Evolutionary conservation across 2,113 vertebrate genomes (phyloP).

Genomic region (Garra rufa): DNA sequence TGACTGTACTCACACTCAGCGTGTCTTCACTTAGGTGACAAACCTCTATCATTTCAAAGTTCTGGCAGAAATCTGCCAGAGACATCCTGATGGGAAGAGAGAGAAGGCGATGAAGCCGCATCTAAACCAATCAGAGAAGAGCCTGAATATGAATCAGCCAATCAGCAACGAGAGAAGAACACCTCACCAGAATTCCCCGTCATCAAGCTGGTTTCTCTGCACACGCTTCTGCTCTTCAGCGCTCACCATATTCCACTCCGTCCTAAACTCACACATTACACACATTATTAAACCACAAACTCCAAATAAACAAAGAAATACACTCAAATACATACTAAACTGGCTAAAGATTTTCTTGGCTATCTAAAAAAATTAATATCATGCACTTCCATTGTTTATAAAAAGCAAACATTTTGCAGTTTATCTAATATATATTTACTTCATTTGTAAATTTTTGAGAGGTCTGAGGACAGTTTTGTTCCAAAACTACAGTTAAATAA

Average conservation of each 20-base stretch:
- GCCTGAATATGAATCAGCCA: background rate
- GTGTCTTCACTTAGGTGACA: slow-evolving; percentile 72
- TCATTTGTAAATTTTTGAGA: background rate
- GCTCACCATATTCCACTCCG: slow-evolving; percentile 55
- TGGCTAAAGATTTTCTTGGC: background rate
- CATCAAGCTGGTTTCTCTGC: slow-evolving; percentile 50
- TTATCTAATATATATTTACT: background rate
- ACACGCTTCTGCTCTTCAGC: slow-evolving; percentile 48
- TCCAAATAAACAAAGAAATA: background rate
- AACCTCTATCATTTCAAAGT: slow-evolving; percentile 77
- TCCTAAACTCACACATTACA: slow-evolving; percentile 39
- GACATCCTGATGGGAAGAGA: slow-evolving; percentile 72
- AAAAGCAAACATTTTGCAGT: background rate
- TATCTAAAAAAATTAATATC: background rate
- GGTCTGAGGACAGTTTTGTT: background rate
- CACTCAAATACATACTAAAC: background rate
- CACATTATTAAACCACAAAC: background rate
- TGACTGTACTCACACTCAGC: slow-evolving; percentile 38
- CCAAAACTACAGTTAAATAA: background rate
- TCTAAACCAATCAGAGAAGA: background rate
- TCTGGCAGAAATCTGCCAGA: slow-evolving; percentile 72
- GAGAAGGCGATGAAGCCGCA: background rate
- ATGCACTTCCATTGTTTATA: background rate
- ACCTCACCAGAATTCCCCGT: slow-evolving; percentile 68
- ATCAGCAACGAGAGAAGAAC: background rate